phyloP scores from a whole-genome alignment of 2,888 invertebrate species.

The Formica aserva region DNA sequence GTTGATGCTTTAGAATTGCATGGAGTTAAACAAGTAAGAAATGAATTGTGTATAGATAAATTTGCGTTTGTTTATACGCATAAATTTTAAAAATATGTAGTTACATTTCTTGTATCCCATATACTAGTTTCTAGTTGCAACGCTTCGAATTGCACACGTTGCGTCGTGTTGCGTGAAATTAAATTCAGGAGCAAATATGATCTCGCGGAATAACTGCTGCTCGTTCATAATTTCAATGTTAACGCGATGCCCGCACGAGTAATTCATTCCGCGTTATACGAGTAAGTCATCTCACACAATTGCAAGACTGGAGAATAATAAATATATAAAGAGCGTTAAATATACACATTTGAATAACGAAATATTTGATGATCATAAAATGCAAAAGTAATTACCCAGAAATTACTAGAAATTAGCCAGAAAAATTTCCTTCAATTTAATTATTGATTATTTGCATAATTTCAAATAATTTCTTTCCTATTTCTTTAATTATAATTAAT shows the following conservation, averaged over 20 bases:
- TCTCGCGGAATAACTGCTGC: slow-evolving; percentile 37
- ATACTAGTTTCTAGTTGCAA: slow-evolving; percentile 41
- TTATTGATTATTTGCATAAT: not conserved
- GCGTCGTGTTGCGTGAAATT: slow-evolving; percentile 49
- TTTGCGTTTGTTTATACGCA: not conserved
- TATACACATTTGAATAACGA: not conserved
- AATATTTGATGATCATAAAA: not conserved
- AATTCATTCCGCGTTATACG: slow-evolving; percentile 15
- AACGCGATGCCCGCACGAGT: slow-evolving; percentile 32
- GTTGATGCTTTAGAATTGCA: not conserved
- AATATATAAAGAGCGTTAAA: not conserved
- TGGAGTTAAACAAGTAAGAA: not conserved
- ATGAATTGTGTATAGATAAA: not conserved
- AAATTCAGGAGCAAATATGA: slow-evolving; percentile 46
- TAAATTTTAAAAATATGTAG: slow-evolving; percentile 13
- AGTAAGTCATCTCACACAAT: slow-evolving; percentile 2
- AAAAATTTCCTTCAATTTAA: not conserved
- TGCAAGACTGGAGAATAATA: not conserved
- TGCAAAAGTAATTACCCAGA: not conserved
- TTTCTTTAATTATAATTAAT: not conserved
- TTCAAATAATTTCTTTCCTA: not conserved
- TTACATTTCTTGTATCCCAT: slow-evolving; percentile 10
- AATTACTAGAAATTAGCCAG: not conserved
- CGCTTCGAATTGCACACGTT: slow-evolving; percentile 43
- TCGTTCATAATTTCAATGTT: slow-evolving; percentile 52